phyloP scores from a whole-genome alignment of 1,140 invertebrate genomes.

The Kradibia gibbosae region DNA sequence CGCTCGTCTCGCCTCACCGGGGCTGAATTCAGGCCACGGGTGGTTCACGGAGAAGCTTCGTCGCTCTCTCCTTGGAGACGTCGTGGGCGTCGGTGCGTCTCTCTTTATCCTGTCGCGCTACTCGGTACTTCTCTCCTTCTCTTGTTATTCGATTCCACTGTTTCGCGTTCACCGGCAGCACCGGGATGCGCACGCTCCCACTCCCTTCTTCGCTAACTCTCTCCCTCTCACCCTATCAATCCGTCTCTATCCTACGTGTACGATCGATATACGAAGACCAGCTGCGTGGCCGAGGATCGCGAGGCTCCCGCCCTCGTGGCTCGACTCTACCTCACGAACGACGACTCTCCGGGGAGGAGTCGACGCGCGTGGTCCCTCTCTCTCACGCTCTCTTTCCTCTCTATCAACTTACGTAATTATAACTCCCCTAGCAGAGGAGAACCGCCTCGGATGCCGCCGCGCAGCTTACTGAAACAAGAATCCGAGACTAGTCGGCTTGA shows the following conservation, averaged over 20 bases:
- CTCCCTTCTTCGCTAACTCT: neutral
- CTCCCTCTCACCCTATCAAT: conserved; percentile 23
- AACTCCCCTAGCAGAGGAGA: neutral
- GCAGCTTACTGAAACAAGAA: neutral
- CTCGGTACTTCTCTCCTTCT: neutral
- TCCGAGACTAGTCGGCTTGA: neutral
- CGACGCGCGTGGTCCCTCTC: neutral
- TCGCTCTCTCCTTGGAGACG: conserved; percentile 18
- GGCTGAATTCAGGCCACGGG: conserved; percentile 37
- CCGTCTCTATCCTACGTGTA: neutral
- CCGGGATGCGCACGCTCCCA: neutral
- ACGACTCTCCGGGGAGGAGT: neutral
- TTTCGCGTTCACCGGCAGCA: neutral
- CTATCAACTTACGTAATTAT: neutral
- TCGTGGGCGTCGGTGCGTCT: too few species aligned
- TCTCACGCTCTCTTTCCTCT: neutral
- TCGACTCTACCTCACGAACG: neutral
- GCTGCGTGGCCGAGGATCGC: neutral
- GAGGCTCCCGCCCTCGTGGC: neutral
- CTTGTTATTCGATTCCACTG: neutral
- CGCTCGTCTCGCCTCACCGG: conserved; percentile 40
- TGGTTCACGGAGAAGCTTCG: neutral
- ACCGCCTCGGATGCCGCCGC: neutral
- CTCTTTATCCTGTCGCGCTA: too few species aligned
- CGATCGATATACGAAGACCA: conserved; percentile 7